Evolutionary conservation across 2,113 vertebrate species (phyloP), one percentile per base, ranked within the genome.

Genomic region (Climacteris rufus): DNA sequence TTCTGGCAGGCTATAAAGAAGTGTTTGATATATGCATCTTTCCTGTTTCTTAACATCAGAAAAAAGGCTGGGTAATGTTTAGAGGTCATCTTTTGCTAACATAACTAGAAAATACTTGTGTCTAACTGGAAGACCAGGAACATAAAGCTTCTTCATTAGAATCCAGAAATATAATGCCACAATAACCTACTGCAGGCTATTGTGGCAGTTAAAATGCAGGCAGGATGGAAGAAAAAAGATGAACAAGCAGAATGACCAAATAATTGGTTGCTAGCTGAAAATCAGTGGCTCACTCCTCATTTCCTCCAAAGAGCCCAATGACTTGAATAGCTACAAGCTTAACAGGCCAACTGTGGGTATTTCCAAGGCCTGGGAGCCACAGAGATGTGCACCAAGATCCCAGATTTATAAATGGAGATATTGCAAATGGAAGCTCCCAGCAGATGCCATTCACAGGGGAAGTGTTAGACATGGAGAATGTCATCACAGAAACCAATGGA

Each of bases 1-100:
- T 92, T 83, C 88, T 96, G 87, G 84, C 82, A 92, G 87, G 42
- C 77, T 90, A 70, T 80, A 66, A 93, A 96, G 56, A 64, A 83
- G 17, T 21, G n/a, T 87, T 94, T 91, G 77, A 93, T 78, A 74
- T 19, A 66, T 28, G 61, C 45, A 94, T 57, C 78, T 90, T 83
- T 66, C 78, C 90, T 79, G 25, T 66, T 94, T 70, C 60, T 75
- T 45, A 68, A 81, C 35, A 78, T 13, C 63, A 86, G 42, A 72
- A 80, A 75, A 47, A 83, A 83, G 17, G 15, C 20, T 76, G 37
- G 53, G 35, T 77, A 66, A 80, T 39, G 63, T 54, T 79, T 50
- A 65, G 76, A 85, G 84, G 82, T 90, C 88, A 92, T 45, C 37
- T 83, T 80, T 83, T 57, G 35, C 77, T 70, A 27, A 81, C 4